These are phyloP conservation scores for Papilio elwesi DNA, from an alignment of 2,888 invertebrate species.

Conservation along the genomic window DNA sequence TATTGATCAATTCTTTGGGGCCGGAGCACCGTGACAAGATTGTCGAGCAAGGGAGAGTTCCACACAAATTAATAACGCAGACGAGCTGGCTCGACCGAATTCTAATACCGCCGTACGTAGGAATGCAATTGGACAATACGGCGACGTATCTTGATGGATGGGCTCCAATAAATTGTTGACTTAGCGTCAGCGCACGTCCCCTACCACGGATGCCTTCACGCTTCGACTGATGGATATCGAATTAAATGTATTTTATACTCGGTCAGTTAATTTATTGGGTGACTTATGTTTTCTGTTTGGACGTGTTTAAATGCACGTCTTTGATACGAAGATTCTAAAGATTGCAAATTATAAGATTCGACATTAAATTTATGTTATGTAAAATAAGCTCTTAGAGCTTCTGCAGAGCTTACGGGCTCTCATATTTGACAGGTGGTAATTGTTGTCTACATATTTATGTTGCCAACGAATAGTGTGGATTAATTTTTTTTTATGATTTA, in stretches of 20 bases:
- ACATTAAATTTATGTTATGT: neutral
- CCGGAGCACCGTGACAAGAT: constrained; percentile 37
- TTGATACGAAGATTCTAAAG: too few species aligned
- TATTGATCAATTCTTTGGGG: constrained; percentile 28
- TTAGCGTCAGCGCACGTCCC: constrained; percentile 53
- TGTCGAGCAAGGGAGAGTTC: constrained; percentile 48
- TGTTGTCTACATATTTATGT: too few species aligned
- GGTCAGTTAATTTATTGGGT: constrained; percentile 41
- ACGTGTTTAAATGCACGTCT: neutral
- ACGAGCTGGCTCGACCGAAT: constrained; percentile 59
- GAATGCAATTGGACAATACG: constrained; percentile 75
- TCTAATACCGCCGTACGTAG: constrained; percentile 54
- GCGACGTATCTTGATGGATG: constrained; percentile 69
- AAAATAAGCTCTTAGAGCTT: neutral
- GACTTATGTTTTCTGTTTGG: constrained; percentile 40
- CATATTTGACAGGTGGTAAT: too few species aligned
- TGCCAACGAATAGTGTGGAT: too few species aligned
- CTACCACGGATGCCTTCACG: constrained; percentile 53
- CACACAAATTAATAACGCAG: constrained; percentile 54
- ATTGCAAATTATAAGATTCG: neutral
- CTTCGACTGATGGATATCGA: constrained; percentile 40
- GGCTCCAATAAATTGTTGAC: constrained; percentile 70
- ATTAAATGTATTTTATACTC: constrained; percentile 43
- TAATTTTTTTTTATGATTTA: too few species aligned
- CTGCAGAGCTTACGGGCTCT: too few species aligned